Conservation (phyloP, 2,888 invertebrate species). For the Lathronympha strigana region DNA sequence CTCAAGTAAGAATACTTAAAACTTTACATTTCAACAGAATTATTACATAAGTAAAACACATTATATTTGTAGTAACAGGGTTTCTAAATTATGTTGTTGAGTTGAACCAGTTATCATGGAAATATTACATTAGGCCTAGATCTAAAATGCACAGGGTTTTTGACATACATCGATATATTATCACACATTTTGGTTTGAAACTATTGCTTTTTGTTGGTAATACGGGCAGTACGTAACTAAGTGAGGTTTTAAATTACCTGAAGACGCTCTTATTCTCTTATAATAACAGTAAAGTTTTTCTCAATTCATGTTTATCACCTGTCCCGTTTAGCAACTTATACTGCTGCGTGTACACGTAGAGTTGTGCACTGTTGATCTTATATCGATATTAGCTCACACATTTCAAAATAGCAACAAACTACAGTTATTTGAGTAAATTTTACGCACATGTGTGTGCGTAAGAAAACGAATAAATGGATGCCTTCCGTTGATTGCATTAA, state of each 20-base stretch:
- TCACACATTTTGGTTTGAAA: too few relatives aligned
- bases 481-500: constrained; percentile 37
- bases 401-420: not conserved
- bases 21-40: not conserved
- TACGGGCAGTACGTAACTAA: too few relatives aligned
- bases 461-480: constrained; percentile 14
- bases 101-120: not conserved
- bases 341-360: not conserved
- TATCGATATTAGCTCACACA: constrained; percentile 1
- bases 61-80: not conserved
- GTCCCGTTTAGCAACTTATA: too few relatives aligned
- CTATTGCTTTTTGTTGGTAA: too few relatives aligned
- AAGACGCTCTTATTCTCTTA: too few relatives aligned
- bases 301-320: too few relatives aligned
- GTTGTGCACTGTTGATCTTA: not conserved
- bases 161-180: too few relatives aligned
- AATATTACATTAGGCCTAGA: not conserved
- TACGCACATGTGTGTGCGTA: not conserved
- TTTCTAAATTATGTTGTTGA: not conserved
- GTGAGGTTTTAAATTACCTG: too few relatives aligned
- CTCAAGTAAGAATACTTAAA: not conserved
- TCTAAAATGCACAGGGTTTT: not conserved
- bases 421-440: not conserved
- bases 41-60: not conserved
- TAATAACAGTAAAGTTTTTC: too few relatives aligned